Percentiles rank a stretch among this genome's conserved stretches.
These are phyloP conservation scores for Elachura formosa DNA, from an alignment of 2,113 vertebrate genomes.

Conservation along the genomic window DNA sequence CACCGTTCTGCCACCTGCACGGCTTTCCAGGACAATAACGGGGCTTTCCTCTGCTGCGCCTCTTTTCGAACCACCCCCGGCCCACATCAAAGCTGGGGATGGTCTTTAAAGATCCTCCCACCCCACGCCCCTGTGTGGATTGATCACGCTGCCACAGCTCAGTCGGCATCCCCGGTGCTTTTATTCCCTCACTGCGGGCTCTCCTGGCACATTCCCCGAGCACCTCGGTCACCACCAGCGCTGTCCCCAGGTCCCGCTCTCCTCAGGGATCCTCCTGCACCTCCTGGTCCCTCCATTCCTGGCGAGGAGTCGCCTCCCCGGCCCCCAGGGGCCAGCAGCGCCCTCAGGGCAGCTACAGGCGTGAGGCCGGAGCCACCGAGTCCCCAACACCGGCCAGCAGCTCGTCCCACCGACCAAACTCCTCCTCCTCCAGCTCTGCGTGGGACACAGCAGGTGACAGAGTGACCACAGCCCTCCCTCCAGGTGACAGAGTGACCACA, in stretches of 20 bases:
- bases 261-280: background rate
- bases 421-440: conserved; percentile 65
- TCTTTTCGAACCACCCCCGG: background rate
- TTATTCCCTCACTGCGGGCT: conserved; percentile 9
- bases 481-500: background rate
- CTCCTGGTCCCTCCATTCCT: background rate
- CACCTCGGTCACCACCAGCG: accelerated
- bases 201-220: background rate
- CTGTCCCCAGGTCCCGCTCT: background rate
- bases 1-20: background rate
- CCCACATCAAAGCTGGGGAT: background rate
- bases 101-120: background rate
- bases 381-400: conserved; percentile 66
- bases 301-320: accelerated
- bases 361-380: conserved; percentile 37
- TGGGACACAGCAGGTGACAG: background rate
- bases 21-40: accelerated
- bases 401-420: conserved; percentile 56
- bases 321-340: accelerated
- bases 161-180: background rate
- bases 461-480: background rate
- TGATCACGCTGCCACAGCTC: background rate
- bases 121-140: background rate
- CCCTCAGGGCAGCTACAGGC: conserved; percentile 40
- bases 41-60: background rate